phyloP scores from a whole-genome alignment of 2,797 vertebrate genomes.

The Phoeniculus purpureus region DNA sequence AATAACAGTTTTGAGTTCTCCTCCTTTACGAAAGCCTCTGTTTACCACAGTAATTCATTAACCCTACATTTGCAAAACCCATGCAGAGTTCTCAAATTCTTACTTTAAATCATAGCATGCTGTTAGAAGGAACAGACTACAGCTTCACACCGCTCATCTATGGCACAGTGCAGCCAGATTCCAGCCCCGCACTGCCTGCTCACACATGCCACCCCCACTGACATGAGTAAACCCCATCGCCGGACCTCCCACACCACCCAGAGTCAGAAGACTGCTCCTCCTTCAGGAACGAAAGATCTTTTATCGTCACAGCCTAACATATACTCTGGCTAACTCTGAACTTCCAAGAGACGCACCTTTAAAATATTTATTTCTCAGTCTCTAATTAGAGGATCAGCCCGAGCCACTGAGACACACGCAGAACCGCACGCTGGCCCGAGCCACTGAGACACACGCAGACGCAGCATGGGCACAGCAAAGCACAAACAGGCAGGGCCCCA shows the following conservation, averaged over 20 bases:
- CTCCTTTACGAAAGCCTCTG: not conserved
- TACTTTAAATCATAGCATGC: not conserved
- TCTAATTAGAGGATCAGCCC: not conserved
- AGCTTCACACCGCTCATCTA: not conserved
- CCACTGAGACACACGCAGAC: not conserved
- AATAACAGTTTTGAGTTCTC: slow-evolving; percentile 37
- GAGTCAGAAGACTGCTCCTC: not conserved
- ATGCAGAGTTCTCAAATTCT: not conserved
- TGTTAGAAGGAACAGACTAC: not conserved
- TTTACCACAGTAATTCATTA: slow-evolving; percentile 32
- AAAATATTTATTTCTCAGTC: slow-evolving; percentile 10
- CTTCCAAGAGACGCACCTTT: not conserved
- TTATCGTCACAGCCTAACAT: not conserved
- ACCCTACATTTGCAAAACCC: not conserved
- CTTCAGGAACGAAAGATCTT: not conserved
- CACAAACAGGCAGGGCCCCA: not conserved
- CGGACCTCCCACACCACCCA: not conserved
- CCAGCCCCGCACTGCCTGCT: not conserved
- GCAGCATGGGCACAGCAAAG: not conserved
- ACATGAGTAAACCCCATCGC: not conserved
- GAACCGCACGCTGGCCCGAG: no score
- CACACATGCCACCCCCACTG: not conserved
- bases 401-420: not conserved
- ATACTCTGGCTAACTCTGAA: not conserved
- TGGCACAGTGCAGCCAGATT: not conserved